Conservation (phyloP, 2,113 vertebrate species). For the Ceyx margarethae region DNA sequence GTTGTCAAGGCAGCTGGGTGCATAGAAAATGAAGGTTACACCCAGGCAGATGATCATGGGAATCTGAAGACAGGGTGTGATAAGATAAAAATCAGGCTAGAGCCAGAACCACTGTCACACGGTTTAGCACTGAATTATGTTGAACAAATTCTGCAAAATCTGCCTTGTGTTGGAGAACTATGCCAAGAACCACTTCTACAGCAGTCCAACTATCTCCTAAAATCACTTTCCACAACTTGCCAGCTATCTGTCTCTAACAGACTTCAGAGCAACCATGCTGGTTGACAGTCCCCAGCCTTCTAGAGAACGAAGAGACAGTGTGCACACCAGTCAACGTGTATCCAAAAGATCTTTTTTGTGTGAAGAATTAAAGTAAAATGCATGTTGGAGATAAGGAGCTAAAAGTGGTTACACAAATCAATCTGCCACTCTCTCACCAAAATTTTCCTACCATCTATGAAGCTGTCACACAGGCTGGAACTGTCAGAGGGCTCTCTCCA, state of each 20-base stretch:
- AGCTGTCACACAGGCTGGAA: background rate
- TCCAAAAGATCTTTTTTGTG: background rate
- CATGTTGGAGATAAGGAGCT: background rate
- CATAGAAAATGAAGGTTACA: background rate
- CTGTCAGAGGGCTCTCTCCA: background rate
- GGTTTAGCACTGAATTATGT: slow-evolving; percentile 31
- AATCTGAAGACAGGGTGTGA: background rate
- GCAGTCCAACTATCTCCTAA: background rate
- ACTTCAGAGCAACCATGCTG: background rate
- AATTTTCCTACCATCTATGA: background rate
- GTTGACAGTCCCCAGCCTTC: background rate
- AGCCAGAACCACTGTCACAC: background rate
- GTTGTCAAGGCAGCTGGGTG: slow-evolving; percentile 24
- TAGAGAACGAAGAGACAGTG: background rate
- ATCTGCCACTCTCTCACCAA: background rate
- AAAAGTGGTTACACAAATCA: background rate
- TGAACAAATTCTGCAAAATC: slow-evolving; percentile 42
- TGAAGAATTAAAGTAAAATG: background rate
- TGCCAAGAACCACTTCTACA: background rate
- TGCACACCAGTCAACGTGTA: background rate
- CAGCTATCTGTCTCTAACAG: slow-evolving; percentile 24
- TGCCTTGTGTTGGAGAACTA: slow-evolving; percentile 14
- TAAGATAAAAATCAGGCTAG: background rate
- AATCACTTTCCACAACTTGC: background rate
- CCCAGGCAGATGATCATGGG: background rate